Conservation (phyloP, 23 tunicate species). For the Trididemnum nubilum region DNA sequence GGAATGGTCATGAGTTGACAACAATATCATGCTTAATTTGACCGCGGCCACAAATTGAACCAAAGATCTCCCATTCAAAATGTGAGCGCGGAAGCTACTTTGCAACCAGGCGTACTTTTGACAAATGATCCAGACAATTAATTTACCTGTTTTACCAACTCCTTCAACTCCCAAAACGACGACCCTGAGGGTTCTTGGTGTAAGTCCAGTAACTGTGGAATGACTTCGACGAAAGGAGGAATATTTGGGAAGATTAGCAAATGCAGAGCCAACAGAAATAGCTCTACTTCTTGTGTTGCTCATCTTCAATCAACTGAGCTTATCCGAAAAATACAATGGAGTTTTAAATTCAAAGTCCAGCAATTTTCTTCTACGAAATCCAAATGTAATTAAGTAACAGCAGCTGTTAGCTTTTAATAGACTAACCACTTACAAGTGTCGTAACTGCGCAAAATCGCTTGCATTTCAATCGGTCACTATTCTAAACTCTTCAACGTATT, state of each 20-base stretch:
- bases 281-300: conserved; percentile 16
- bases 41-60: no score
- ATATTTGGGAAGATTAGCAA: conserved; percentile 35
- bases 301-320: background rate
- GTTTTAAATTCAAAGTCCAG: background rate
- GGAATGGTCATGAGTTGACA: no score
- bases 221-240: conserved; percentile 17
- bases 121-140: background rate
- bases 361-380: background rate
- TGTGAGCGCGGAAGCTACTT: no score
- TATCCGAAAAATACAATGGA: background rate
- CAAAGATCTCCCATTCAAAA: no score
- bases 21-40: no score
- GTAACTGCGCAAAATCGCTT: no score
- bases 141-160: conserved; percentile 74
- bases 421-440: no score
- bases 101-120: background rate
- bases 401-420: no score
- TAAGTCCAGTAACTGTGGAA: conserved; percentile 14
- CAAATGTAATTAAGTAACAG: background rate
- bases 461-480: no score
- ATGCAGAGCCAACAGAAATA: conserved; percentile 1
- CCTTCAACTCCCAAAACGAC: conserved; percentile 75
- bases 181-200: conserved; percentile 47
- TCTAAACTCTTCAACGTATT: no score